A percentile compares a stretch with the other conserved stretches of the same genome.
phyloP scores from a whole-genome alignment of 2,888 invertebrate species.

The Cheilosia vernalis region DNA sequence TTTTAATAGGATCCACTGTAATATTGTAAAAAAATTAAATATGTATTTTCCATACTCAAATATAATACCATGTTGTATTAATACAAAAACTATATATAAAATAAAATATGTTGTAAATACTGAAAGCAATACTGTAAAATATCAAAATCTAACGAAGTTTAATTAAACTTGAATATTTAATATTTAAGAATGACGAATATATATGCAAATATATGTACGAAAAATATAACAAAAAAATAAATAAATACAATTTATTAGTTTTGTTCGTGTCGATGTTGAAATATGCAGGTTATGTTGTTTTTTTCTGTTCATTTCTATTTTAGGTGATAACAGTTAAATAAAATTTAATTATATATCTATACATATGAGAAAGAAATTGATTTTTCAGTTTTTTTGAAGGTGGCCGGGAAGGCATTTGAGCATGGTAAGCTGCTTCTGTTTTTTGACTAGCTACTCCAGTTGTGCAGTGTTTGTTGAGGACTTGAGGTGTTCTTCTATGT shows the following conservation, averaged over 20 bases:
- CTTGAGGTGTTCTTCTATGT: too few species aligned
- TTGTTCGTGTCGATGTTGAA: slow-evolving; percentile 59
- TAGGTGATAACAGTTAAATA: slow-evolving; percentile 65
- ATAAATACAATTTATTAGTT: slow-evolving; percentile 45
- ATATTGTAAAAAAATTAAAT: slow-evolving; percentile 20
- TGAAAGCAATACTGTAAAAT: slow-evolving; percentile 44
- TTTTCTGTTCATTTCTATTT: slow-evolving; percentile 49
- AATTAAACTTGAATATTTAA: slow-evolving; percentile 32
- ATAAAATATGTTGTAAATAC: slow-evolving; percentile 46
- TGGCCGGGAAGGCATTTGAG: too few species aligned
- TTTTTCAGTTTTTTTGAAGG: background rate
- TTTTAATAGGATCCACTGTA: background rate
- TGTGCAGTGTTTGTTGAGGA: too few species aligned
- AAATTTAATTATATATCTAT: slow-evolving; percentile 63
- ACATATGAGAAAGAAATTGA: slow-evolving; percentile 27
- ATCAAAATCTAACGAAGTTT: slow-evolving; percentile 53
- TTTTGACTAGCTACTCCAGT: too few species aligned
- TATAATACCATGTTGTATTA: background rate
- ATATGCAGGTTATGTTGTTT: slow-evolving; percentile 16
- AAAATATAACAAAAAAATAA: slow-evolving; percentile 4
- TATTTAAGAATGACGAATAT: background rate
- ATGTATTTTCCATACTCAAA: slow-evolving; percentile 2
- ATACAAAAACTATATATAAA: slow-evolving; percentile 8
- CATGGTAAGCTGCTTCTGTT: too few species aligned
- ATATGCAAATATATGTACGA: slow-evolving; percentile 31